phyloP scores from a whole-genome alignment of 2,797 vertebrate genomes.

The Typhlichthys eigenmanni region DNA sequence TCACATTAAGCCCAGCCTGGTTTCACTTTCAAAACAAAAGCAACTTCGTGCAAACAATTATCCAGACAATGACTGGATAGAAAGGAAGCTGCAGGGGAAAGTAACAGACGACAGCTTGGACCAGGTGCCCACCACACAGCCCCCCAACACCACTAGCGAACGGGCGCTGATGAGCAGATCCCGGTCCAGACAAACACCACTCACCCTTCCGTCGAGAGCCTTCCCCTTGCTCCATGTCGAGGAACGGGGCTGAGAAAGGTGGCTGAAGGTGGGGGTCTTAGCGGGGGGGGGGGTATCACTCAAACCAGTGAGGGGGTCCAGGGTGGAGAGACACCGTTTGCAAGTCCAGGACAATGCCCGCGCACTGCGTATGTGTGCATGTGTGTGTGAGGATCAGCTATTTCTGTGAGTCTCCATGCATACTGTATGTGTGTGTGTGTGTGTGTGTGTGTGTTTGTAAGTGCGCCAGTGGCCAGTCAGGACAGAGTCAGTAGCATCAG shows the following conservation, averaged over 20 bases:
- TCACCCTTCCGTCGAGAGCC: constrained; percentile 76
- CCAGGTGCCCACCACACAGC: not conserved
- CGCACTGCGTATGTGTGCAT: constrained; percentile 24
- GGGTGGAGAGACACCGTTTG: constrained; percentile 44
- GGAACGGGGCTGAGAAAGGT: constrained; percentile 61
- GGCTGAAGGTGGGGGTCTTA: constrained; percentile 24
- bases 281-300: not conserved
- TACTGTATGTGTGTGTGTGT: constrained; percentile 17
- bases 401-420: constrained; percentile 59
- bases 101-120: not conserved
- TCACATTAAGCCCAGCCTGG: not conserved
- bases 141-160: not conserved
- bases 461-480: constrained; percentile 55
- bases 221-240: constrained; percentile 78
- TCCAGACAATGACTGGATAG: not conserved
- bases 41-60: not conserved
- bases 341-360: constrained; percentile 61
- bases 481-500: constrained; percentile 70
- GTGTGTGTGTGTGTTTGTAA: constrained; percentile 35
- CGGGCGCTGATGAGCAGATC: not conserved
- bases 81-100: not conserved
- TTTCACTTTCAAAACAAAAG: not conserved
- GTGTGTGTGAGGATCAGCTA: constrained; percentile 76
- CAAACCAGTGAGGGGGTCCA: constrained; percentile 49
- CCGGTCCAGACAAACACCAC: constrained; percentile 37